These are phyloP conservation scores for Merluccius polli DNA, from an alignment of 2,797 vertebrate genomes.

Conservation along the genomic window DNA sequence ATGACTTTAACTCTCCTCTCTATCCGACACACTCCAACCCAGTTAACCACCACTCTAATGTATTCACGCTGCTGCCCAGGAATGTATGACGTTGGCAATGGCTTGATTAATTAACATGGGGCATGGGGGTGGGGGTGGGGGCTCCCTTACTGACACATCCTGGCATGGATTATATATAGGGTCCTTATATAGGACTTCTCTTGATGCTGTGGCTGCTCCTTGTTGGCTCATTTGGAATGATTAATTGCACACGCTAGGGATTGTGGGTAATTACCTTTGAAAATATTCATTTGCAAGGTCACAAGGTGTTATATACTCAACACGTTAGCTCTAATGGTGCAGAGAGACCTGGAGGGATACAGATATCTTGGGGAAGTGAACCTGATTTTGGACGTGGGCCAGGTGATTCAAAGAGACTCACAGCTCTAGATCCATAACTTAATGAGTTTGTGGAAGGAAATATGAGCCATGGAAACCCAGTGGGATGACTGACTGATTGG, in stretches of 20 bases:
- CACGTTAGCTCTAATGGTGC: not conserved
- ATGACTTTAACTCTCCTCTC: not conserved
- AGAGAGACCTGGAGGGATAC: not conserved
- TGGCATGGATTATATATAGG: conserved; percentile 38
- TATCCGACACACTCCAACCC: not conserved
- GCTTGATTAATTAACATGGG: conserved; percentile 42
- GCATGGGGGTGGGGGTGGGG: too few species aligned
- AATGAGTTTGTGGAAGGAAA: not conserved
- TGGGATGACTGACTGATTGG: not conserved
- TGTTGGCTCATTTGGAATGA: conserved; percentile 42
- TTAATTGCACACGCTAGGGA: conserved; percentile 41
- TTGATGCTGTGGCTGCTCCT: not conserved
- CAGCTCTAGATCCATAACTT: not conserved
- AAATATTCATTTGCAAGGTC: conserved; percentile 56
- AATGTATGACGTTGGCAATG: conserved; percentile 21
- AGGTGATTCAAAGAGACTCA: not conserved
- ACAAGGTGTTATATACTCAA: conserved; percentile 20
- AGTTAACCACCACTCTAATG: not conserved
- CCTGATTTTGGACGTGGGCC: not conserved
- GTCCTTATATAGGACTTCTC: conserved; percentile 26
- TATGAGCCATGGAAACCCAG: not conserved
- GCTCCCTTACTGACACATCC: conserved; percentile 27
- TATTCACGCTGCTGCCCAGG: not conserved
- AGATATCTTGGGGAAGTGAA: not conserved
- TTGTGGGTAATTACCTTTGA: conserved; percentile 52